Evolutionary conservation across 2,888 invertebrate species (phyloP), one percentile per base, ranked within the genome.

Genomic region (Phasia obesa): DNA sequence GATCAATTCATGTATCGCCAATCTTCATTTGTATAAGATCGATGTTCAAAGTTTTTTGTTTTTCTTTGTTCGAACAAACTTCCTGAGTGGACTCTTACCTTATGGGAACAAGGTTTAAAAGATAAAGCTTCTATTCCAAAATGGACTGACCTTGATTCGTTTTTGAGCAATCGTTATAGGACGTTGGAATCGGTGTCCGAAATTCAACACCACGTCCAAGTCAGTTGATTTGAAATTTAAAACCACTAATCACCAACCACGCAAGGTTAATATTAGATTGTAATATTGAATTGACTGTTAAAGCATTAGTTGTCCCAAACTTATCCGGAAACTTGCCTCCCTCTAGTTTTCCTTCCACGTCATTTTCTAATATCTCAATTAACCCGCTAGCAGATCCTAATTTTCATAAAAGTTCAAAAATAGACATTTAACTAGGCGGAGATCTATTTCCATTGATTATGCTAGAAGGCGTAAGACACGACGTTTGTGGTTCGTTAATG

Each of bases 261-360:
- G 15, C 25, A 57, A 31, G 7, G 4, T 44, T 17, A n/a, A 44
- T 4, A 44, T 49, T 60, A 71, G 4, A 17, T 38, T 13, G 25
- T 51, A 4, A 38, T 17, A 4, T 17, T n/a, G 44, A 7, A 7
- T 2, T 71, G 2, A 17, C 9, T 2, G 38, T 42, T 13, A 60
- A 4, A 0, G 59, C 71, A 11, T 23, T 71, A 19, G 71, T 71
- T 7, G 71, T 76, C 27, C 75, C 57, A 0, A 35, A 59, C 7
- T 27, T 75, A 19, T 27, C 57, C 0, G 38, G 25, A 13, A 65
- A 59, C 35, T 19, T 75, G 5, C 65, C 55, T 11, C 35, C 57
- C 17, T 7, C 9, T 4, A 21, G 31, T 31, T n/a, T n/a, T n/a
- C n/a, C n/a, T n/a, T n/a, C n/a, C n/a, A n/a, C n/a, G n/a, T n/a